Percentiles rank a stretch among this genome's conserved stretches.
Evolutionary conservation across 2,113 vertebrate genomes (phyloP).

Genomic region (Poicephalus gulielmi): DNA sequence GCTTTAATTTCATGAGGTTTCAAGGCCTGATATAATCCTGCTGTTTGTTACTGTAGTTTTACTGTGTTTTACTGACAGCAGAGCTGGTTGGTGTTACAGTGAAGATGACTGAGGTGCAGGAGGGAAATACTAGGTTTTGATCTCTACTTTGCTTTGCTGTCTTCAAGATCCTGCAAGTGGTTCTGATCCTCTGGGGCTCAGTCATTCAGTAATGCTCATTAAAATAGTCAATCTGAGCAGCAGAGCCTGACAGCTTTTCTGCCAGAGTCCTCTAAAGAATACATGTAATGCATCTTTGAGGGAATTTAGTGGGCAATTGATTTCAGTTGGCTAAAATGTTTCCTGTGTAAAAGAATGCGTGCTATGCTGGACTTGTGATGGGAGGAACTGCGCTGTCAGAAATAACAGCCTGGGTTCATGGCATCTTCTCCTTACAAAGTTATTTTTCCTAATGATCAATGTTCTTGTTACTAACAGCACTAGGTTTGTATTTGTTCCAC

Average conservation of each 20-base stretch:
- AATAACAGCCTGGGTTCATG: neutral
- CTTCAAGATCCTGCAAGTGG: neutral
- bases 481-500: neutral
- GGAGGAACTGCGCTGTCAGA: neutral
- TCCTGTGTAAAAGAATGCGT: neutral
- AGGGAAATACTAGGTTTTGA: neutral
- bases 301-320: neutral
- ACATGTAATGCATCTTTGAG: neutral
- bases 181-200: neutral
- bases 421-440: neutral
- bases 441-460: neutral
- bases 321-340: neutral
- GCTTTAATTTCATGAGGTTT: slow-evolving; percentile 23
- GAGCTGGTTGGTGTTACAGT: neutral
- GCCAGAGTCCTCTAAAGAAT: neutral
- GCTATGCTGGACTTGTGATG: neutral
- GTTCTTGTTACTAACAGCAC: neutral
- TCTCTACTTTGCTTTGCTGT: neutral
- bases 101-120: neutral
- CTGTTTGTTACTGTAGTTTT: neutral
- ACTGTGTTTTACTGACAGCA: neutral
- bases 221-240: neutral
- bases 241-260: neutral
- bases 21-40: slow-evolving; percentile 6
- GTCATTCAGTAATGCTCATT: neutral